These are phyloP conservation scores for Cataglyphis rosenhaueri DNA, from an alignment of 2,888 invertebrate genomes.

Conservation along the genomic window DNA sequence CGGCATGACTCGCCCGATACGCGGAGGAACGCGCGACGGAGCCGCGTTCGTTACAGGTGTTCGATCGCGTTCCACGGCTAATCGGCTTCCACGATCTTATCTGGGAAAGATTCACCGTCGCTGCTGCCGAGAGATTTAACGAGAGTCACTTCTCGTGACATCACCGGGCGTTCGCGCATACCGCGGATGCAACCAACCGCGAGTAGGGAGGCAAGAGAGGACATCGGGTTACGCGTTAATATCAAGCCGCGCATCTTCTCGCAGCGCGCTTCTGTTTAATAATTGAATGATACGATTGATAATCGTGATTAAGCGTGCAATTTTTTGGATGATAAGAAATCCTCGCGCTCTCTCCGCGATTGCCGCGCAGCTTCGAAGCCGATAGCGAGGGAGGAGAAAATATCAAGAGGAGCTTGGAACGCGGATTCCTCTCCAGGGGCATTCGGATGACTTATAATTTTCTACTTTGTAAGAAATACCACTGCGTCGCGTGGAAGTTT, in stretches of 20 bases:
- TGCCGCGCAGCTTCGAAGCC: slow-evolving; percentile 66
- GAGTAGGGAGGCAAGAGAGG: slow-evolving; percentile 58
- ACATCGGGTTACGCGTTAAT: slow-evolving; percentile 63
- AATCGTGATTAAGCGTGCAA: slow-evolving; percentile 73
- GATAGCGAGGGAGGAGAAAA: slow-evolving; percentile 41
- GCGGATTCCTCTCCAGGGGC: slow-evolving; percentile 47
- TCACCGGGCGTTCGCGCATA: slow-evolving; percentile 62
- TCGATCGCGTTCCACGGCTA: slow-evolving; percentile 69
- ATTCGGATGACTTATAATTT: slow-evolving; percentile 39
- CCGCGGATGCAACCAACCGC: slow-evolving; percentile 68
- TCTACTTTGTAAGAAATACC: slow-evolving; percentile 39
- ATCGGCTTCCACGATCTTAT: slow-evolving; percentile 71
- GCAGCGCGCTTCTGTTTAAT: slow-evolving; percentile 62
- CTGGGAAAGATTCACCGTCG: slow-evolving; percentile 68
- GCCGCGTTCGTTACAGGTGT: slow-evolving; percentile 73
- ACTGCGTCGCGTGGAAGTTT: slow-evolving; percentile 42
- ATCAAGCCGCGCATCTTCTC: slow-evolving; percentile 43
- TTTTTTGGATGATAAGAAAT: slow-evolving; percentile 73
- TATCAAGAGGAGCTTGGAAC: slow-evolving; percentile 13
- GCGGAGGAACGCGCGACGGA: slow-evolving; percentile 66
- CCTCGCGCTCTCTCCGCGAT: slow-evolving; percentile 61
- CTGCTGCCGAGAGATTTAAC: slow-evolving; percentile 56
- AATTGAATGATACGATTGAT: slow-evolving; percentile 57
- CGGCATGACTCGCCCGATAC: slow-evolving; percentile 48
- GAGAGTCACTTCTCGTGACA: slow-evolving; percentile 69